phyloP scores from a whole-genome alignment of 2,888 invertebrate genomes.

The Linnaemya vulpina region DNA sequence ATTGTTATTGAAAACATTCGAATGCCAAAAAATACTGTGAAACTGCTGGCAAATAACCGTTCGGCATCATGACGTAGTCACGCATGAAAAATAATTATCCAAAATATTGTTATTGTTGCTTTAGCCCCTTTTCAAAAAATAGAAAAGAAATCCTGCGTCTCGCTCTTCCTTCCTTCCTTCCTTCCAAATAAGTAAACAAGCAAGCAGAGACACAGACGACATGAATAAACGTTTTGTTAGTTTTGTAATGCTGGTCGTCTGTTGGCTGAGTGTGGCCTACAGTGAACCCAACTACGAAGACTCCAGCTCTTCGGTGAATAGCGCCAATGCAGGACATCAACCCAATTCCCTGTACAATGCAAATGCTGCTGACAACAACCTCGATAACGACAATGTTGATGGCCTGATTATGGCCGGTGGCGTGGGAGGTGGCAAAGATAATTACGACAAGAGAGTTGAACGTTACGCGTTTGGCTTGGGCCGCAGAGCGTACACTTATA shows the following conservation, averaged over 20 bases:
- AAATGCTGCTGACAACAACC: slow-evolving; percentile 69
- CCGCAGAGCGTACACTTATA: slow-evolving; percentile 84
- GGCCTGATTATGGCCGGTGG: slow-evolving; percentile 39
- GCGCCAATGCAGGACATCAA: slow-evolving; percentile 65
- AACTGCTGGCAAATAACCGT: slow-evolving; percentile 26
- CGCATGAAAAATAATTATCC: slow-evolving; percentile 14
- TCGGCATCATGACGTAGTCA: slow-evolving; percentile 48
- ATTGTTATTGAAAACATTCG: slow-evolving; percentile 8
- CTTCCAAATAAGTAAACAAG: too few relatives aligned
- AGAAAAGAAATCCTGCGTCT: background rate
- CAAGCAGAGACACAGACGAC: background rate
- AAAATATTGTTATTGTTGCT: slow-evolving; percentile 10
- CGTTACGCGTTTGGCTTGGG: slow-evolving; percentile 89
- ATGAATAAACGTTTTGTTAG: slow-evolving; percentile 62
- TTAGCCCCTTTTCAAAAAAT: background rate
- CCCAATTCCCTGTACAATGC: slow-evolving; percentile 68
- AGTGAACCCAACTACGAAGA: slow-evolving; percentile 77
- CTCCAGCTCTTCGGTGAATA: slow-evolving; percentile 12
- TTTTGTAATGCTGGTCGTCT: slow-evolving; percentile 76
- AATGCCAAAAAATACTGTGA: background rate
- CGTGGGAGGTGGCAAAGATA: slow-evolving; percentile 60
- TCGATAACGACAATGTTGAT: slow-evolving; percentile 68
- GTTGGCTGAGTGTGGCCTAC: slow-evolving; percentile 76
- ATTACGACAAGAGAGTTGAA: slow-evolving; percentile 85
- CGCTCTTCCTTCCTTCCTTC: background rate